Base-by-base conservation (phyloP, 1,140 invertebrate species). In the Ostrea edulis region DNA sequence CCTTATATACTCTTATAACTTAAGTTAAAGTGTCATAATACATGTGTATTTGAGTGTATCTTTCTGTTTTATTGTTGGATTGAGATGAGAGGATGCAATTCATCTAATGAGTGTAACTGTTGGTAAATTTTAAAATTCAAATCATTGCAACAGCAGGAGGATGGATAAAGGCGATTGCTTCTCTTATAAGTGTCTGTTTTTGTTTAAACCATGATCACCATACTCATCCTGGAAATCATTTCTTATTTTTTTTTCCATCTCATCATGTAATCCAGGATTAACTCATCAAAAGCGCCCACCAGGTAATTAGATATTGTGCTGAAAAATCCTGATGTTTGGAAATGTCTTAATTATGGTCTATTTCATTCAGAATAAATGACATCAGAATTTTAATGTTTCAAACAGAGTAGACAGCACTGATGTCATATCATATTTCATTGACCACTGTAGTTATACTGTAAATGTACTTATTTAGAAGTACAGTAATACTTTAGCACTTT, bases 281-380 rank as follows among this genome's bases (percentile, higher is more conserved):
- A 22, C 82, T 83, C 82, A 44, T 20, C 82, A 83, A 83, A 52
- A 51, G 82, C 44, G 82, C 22, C 82, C 82, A 53, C 44, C 82
- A 83, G 82, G 82, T 83, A 83, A 83, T 8, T 29, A 17, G 25
- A n/a, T 62, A 62, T 29, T 77, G 22, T 77, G 22, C 25, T 29
- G 11, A 77, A 35, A 77, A 77, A 77, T 77, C 35, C 68, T 77
- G 68, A 77, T 77, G 68, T 29, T 2, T 29, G 55, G 55, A 20
- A 12, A 22, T 35, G 22, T 35, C 14, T 77, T 29, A 35, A 77
- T 77, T 25, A 29, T 77, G 22, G 9, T 29, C 3, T 2, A 35
- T 77, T 22, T 77, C 68, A 29, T 77, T 77, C 9, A 35, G 5
- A 29, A 29, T 35, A 62, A 62, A n/a, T 17, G 55, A 77, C 68